Evolutionary conservation across 2,888 invertebrate genomes (phyloP), one percentile per base, ranked within the genome.

Genomic region (Hyposoter dolosus): DNA sequence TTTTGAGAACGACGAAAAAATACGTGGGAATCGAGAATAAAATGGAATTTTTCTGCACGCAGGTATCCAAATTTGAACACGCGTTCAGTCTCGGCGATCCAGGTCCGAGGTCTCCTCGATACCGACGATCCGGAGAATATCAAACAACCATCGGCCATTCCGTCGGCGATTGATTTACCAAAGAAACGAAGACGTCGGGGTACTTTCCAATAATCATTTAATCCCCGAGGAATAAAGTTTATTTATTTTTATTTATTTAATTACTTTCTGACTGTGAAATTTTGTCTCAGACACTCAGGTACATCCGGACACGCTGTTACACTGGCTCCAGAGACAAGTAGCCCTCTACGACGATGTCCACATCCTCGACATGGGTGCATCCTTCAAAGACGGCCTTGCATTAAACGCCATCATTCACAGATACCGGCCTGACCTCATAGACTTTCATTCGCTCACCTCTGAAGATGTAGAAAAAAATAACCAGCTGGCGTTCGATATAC

Each of bases 371-470:
- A 95, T 97, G 90, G 96, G 96, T n/a, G 94, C 95, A 0, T 96
- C 97, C 1, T 96, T 98, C 94, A 95, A 95, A 93, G 95, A 95
- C 92, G 96, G 97, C 85, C 91, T 97, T 92, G 95, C 96, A 35
- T 94, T 97, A 88, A 97, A 96, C 94, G 97, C 97, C 84, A 96
- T 98, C 89, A 95, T 98, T 88, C 96, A 96, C 91, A 97, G 98
- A 88, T 99, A 99, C 95, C 96, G 99, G 84, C 99, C 99, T 3
- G 98, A 99, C 95, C 95, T 99, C 90, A 95, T 99, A 89, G 97
- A 98, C 89, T 96, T 96, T 91, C 95, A 95, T 90, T 94, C 96
- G 76, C 94, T 97, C 71, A 95, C 96, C 90, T 95, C 96, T 80
- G 95, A 96, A 89, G 96, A 96, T 87, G 94, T 96, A 4, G 95